Conservation (phyloP, 1,140 invertebrate species). For the Charaxes varanes region DNA sequence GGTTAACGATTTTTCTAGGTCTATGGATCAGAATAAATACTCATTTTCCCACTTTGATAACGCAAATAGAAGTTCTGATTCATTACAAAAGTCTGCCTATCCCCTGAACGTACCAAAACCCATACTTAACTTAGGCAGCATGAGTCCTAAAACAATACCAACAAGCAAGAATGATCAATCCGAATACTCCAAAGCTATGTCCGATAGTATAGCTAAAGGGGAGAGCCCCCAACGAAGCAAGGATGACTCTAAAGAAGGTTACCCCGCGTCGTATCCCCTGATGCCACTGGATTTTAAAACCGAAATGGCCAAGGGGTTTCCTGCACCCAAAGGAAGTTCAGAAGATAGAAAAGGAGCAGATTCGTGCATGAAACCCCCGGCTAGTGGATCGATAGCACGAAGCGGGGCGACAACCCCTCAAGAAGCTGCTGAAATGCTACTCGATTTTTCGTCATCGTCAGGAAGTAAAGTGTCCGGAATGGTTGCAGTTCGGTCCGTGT, state of each 20-base stretch:
- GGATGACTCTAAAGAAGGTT: slow-evolving; percentile 55
- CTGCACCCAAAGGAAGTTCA: slow-evolving; percentile 53
- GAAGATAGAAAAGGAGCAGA: slow-evolving; percentile 62
- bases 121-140: slow-evolving; percentile 52
- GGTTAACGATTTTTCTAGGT: slow-evolving; percentile 57
- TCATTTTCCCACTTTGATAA: slow-evolving; percentile 57
- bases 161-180: slow-evolving; percentile 40
- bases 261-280: slow-evolving; percentile 42
- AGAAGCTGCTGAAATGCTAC: slow-evolving; percentile 77
- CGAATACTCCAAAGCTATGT: slow-evolving; percentile 53
- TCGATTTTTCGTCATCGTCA: slow-evolving; percentile 79
- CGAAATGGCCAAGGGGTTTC: slow-evolving; percentile 61
- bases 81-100: slow-evolving; percentile 54
- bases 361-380: slow-evolving; percentile 64
- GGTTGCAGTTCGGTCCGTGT: slow-evolving; percentile 72
- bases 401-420: slow-evolving; percentile 71
- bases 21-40: slow-evolving; percentile 58
- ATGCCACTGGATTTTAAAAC: slow-evolving; percentile 66
- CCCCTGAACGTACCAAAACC: slow-evolving; percentile 65
- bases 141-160: slow-evolving; percentile 56
- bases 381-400: slow-evolving; percentile 46
- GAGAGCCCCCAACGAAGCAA: slow-evolving; percentile 54
- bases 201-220: slow-evolving; percentile 53
- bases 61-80: slow-evolving; percentile 41
- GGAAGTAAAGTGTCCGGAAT: slow-evolving; percentile 66